phyloP scores from a whole-genome alignment of 1,140 invertebrate species.

The Drosophila tani region DNA sequence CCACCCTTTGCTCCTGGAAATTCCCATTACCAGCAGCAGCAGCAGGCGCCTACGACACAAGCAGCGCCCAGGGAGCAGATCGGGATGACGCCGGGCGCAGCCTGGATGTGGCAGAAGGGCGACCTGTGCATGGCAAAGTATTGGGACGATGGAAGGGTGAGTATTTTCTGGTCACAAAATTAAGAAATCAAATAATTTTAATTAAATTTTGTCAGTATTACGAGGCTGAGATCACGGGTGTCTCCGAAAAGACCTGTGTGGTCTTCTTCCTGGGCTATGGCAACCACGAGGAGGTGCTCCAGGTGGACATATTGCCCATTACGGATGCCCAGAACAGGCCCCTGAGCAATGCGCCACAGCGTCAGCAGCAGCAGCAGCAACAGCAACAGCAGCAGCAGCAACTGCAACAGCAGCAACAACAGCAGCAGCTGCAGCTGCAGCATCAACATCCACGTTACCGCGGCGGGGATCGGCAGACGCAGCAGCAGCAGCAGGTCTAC shows the following conservation, averaged over 20 bases:
- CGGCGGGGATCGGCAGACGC: constrained; percentile 68
- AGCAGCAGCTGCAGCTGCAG: constrained; percentile 15
- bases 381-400: constrained; percentile 15
- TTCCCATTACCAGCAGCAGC: constrained; percentile 42
- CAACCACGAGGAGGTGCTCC: constrained; percentile 94
- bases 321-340: constrained; percentile 84
- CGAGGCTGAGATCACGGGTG: constrained; percentile 91
- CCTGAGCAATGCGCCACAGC: constrained; percentile 55
- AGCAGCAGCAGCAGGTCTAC: constrained; percentile 83
- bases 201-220: constrained; percentile 90
- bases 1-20: constrained; percentile 11
- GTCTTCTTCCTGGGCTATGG: constrained; percentile 95
- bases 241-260: constrained; percentile 92
- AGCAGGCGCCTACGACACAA: constrained; percentile 6
- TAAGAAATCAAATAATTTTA: background rate
- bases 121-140: constrained; percentile 95
- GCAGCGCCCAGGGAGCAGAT: constrained; percentile 39
- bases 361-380: constrained; percentile 24
- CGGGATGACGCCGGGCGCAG: constrained; percentile 53
- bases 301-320: constrained; percentile 91
- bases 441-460: constrained; percentile 65
- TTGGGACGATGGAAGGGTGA: constrained; percentile 95
- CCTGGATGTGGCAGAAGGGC: constrained; percentile 90
- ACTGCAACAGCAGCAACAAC: constrained; percentile 13
- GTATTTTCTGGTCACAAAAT: constrained; percentile 44